These are phyloP conservation scores for Epinephelus fuscoguttatus DNA, from an alignment of 2,113 vertebrate species.

Conservation along the genomic window DNA sequence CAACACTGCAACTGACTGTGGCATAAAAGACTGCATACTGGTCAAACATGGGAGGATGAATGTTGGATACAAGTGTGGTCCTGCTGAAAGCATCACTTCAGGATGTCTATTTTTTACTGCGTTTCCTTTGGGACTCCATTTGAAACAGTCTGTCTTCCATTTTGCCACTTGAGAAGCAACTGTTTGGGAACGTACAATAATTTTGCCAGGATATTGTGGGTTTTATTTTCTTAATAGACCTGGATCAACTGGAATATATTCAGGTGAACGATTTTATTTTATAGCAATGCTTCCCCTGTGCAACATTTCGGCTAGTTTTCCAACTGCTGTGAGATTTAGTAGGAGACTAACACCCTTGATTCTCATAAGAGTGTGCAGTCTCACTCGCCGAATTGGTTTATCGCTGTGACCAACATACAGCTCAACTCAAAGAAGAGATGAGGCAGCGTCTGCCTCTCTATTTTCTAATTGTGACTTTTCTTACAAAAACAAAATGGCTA, in stretches of 20 bases:
- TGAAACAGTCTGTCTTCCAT: conserved; percentile 49
- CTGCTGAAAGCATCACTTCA: conserved; percentile 33
- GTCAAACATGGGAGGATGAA: neutral
- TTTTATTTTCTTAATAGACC: conserved; percentile 23
- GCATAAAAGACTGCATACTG: neutral
- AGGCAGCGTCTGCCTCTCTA: conserved; percentile 10
- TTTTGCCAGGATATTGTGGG: conserved; percentile 1
- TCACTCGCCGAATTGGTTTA: conserved; percentile 12
- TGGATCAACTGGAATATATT: conserved; percentile 72
- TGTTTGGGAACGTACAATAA: conserved; percentile 5
- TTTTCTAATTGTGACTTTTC: conserved; percentile 63
- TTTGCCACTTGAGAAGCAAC: conserved; percentile 43
- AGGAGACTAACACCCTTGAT: neutral
- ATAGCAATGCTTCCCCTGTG: conserved; percentile 2
- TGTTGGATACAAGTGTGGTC: conserved; percentile 2
- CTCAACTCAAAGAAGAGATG: conserved; percentile 40
- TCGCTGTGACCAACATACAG: conserved; percentile 48
- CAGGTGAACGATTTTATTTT: conserved; percentile 3
- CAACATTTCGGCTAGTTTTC: neutral
- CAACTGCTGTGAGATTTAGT: conserved; percentile 34
- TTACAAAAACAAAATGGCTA: conserved; percentile 67
- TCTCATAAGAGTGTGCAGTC: neutral
- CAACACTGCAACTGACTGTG: conserved; percentile 4
- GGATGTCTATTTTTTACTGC: neutral
- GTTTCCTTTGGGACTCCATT: conserved; percentile 24